phyloP scores from a whole-genome alignment of 2,113 vertebrate genomes.

The Podarcis raffonei region DNA sequence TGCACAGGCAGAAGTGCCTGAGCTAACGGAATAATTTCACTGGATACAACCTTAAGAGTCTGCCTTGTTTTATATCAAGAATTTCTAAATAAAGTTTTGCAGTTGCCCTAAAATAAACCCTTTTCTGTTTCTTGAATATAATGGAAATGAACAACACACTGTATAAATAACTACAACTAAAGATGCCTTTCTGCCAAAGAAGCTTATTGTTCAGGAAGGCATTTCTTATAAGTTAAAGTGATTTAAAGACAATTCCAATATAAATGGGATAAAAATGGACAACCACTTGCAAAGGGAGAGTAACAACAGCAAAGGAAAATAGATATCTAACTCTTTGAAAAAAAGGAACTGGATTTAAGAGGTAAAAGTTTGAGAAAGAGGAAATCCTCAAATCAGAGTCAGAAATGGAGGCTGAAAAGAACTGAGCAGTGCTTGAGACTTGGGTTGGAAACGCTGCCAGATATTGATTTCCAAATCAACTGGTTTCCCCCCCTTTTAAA shows the following conservation, averaged over 20 bases:
- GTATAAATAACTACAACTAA: neutral
- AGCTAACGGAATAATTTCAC: neutral
- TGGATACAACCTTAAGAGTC: neutral
- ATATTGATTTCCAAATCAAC: no score
- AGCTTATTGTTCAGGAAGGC: slow-evolving; percentile 12
- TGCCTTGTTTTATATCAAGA: slow-evolving; percentile 24
- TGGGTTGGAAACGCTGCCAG: no score
- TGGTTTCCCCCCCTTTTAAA: no score
- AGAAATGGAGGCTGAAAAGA: neutral
- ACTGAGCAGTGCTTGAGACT: neutral
- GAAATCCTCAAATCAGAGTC: neutral
- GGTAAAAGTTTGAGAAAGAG: neutral
- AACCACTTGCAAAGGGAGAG: slow-evolving; percentile 74
- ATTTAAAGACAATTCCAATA: slow-evolving; percentile 51
- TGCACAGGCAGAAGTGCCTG: no score
- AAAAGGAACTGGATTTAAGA: neutral
- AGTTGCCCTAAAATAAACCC: neutral
- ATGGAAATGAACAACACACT: neutral
- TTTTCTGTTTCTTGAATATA: slow-evolving; percentile 1
- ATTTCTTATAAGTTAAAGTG: neutral
- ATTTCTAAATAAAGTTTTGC: neutral
- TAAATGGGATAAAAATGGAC: slow-evolving; percentile 58
- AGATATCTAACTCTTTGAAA: neutral
- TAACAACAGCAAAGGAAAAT: slow-evolving; percentile 36
- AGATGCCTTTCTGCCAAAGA: neutral